phyloP scores from a whole-genome alignment of 2,797 vertebrate species.

The Typhlichthys subterraneus region DNA sequence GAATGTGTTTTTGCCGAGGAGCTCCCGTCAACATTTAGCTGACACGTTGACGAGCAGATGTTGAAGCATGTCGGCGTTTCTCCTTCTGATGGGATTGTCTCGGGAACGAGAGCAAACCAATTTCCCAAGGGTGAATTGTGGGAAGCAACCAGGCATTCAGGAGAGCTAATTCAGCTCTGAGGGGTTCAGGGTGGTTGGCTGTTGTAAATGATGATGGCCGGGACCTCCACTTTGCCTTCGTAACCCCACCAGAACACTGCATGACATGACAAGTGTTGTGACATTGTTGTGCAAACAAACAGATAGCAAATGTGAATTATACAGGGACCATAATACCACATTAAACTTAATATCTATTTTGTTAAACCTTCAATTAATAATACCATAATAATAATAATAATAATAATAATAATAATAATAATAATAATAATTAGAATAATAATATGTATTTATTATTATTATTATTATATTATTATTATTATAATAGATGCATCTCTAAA shows the following conservation, averaged over 20 bases:
- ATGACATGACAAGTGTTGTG: background rate
- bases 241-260: background rate
- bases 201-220: background rate
- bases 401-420: no score
- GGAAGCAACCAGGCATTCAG: no score
- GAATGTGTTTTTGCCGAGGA: slow-evolving; percentile 47
- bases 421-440: no score
- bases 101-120: slow-evolving; percentile 25
- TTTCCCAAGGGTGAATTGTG: background rate
- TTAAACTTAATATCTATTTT: no score
- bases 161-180: background rate
- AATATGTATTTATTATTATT: no score
- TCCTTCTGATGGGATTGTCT: slow-evolving; percentile 53
- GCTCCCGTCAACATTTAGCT: slow-evolving; percentile 14
- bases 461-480: no score
- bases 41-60: slow-evolving; percentile 37
- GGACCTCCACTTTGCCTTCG: slow-evolving; percentile 19
- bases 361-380: no score
- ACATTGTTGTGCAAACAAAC: no score
- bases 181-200: background rate
- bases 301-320: no score
- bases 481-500: no score
- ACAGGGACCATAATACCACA: no score
- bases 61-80: slow-evolving; percentile 43
- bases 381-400: no score